Base-by-base conservation (phyloP, 2,797 vertebrate species). In the Muscicapa striata region DNA sequence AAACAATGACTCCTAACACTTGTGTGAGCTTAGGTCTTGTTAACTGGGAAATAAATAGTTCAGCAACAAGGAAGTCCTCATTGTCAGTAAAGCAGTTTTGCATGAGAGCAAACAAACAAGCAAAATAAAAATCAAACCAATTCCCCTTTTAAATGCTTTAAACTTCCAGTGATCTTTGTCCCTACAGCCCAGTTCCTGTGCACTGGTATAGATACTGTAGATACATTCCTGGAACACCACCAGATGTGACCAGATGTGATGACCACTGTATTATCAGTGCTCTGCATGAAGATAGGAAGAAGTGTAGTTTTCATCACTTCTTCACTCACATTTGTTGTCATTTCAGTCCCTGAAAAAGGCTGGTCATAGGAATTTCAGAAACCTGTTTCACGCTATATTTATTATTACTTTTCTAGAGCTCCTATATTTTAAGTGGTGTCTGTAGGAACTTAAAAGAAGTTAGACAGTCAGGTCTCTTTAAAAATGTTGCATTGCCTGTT, bases 1-100 rank as follows among this genome's bases (percentile, higher is more conserved):
- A 73, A 59, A 75, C 61, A 95, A 38, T 83, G 92, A 82, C 74
- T 84, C 41, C 74, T 89, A 95, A 93, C 43, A 57, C 24, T 88
- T 86, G 21, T 76, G 55, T 22, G 5, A 86, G 8, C 54, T 69
- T 76, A 90, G 21, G 4, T 13, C 86, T 57, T 88, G 29, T 67
- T 78, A 66, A 45, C 26, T n/a, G n/a, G 11, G 49, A 85, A 86
- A 86, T 45, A 81, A 59, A 73, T 29, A 40, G 51, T 61, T 62
- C n/a, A 45, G 48, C 2, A 4, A 69, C 54, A 78, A 59, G 34
- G 10, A 74, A 86, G n/a, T 43, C 46, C 30, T 63, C 29, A 69
- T 45, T 78, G n/a, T 69, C 41, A 59, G 32, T 68, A 78, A 87
- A 68, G 32, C 27, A 64, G 6, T 59, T 91, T 81, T 90, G 13